These are phyloP conservation scores for Engraulis encrasicolus DNA, from an alignment of 2,113 vertebrate genomes.

Conservation along the genomic window DNA sequence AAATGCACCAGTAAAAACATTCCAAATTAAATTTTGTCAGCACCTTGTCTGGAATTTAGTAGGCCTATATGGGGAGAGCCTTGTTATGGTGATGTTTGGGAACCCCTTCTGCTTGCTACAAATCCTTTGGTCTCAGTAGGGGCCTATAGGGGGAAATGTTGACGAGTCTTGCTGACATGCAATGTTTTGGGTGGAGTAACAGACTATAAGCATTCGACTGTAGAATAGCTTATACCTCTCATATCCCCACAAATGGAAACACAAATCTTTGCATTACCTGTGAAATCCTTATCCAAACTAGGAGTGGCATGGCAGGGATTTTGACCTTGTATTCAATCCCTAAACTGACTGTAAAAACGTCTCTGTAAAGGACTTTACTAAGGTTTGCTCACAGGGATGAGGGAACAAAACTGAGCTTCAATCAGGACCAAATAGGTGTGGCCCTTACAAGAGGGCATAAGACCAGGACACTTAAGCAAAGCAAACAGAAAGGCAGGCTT, in stretches of 20 bases:
- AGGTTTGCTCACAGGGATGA: not conserved
- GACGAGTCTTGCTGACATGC: not conserved
- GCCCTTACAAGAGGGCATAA: not conserved
- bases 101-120: too few species aligned
- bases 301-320: not conserved
- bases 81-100: too few species aligned
- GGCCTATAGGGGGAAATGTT: too few species aligned
- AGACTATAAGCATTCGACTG: not conserved
- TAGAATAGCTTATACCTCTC: not conserved
- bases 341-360: not conserved
- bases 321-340: not conserved
- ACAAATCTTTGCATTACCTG: constrained; percentile 4
- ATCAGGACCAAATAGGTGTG: constrained; percentile 11
- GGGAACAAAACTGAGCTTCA: not conserved
- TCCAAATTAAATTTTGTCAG: too few species aligned
- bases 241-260: not conserved
- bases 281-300: constrained; percentile 17
- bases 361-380: not conserved
- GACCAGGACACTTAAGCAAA: not conserved
- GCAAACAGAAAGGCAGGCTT: not conserved
- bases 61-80: too few species aligned
- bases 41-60: too few species aligned
- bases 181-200: not conserved
- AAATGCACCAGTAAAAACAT: too few species aligned
- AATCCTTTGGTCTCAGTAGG: too few species aligned